Evolutionary conservation across 2,888 invertebrate genomes (phyloP).

Genomic region (Linnaemya tessellans): DNA sequence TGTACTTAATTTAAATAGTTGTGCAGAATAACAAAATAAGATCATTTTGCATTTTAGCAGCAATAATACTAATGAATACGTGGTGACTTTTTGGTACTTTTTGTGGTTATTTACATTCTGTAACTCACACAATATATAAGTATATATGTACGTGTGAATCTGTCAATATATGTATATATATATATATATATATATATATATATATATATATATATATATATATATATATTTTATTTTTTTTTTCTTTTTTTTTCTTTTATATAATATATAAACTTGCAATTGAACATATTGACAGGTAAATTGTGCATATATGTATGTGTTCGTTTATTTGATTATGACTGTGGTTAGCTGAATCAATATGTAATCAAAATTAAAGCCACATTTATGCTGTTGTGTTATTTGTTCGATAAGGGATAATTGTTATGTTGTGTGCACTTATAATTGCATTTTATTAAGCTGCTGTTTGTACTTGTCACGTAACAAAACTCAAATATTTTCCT

Average conservation of each 20-base stretch:
- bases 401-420: constrained; percentile 48
- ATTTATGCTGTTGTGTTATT: constrained; percentile 42
- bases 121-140: constrained; percentile 5
- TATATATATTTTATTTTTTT: not conserved
- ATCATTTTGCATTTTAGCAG: not conserved
- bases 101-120: constrained; percentile 50
- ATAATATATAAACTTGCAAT: not conserved
- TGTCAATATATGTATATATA: not conserved
- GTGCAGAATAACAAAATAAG: constrained; percentile 11
- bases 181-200: not conserved
- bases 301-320: constrained; percentile 21
- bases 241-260: too few species aligned
- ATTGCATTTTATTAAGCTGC: constrained; percentile 32
- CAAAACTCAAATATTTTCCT: constrained; percentile 9
- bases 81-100: constrained; percentile 63
- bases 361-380: constrained; percentile 20
- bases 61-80: constrained; percentile 50
- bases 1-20: constrained; percentile 7
- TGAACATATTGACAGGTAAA: not conserved
- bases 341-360: constrained; percentile 31
- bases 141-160: not conserved
- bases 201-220: not conserved
- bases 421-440: constrained; percentile 4
- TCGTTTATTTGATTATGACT: constrained; percentile 25
- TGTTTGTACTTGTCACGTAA: constrained; percentile 30